phyloP scores from a whole-genome alignment of 2,888 invertebrate genomes.

The Sarcophaga subvicina region DNA sequence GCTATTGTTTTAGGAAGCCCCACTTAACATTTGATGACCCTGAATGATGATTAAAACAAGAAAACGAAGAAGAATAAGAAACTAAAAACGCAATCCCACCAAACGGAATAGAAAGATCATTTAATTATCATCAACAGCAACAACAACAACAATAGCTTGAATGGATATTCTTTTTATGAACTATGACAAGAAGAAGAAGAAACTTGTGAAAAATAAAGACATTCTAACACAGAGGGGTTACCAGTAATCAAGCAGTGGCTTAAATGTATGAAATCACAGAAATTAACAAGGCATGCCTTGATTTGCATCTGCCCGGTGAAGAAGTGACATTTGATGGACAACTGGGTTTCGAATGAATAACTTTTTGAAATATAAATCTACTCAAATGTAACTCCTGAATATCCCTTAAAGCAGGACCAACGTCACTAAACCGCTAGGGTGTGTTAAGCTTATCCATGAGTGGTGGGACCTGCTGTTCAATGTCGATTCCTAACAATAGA shows the following conservation, averaged over 20 bases:
- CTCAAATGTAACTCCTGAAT: no score
- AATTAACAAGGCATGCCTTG: rapidly evolving
- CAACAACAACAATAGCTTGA: background rate
- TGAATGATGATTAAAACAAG: constrained; percentile 55
- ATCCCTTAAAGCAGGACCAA: no score
- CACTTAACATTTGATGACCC: constrained; percentile 69
- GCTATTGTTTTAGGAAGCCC: constrained; percentile 61
- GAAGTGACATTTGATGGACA: no score
- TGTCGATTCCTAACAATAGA: no score
- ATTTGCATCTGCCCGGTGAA: no score
- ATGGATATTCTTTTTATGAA: background rate
- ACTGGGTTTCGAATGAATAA: no score
- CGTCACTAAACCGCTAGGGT: no score
- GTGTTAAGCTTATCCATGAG: no score
- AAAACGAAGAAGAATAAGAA: constrained; percentile 16
- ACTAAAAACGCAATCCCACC: background rate
- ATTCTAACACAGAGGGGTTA: background rate
- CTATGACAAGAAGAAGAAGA: background rate
- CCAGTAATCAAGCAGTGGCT: background rate
- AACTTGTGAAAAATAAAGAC: background rate
- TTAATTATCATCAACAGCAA: background rate
- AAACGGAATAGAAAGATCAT: background rate
- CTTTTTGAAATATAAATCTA: no score
- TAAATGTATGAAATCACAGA: constrained; percentile 15
- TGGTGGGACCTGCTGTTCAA: no score